Percentiles rank a stretch among this genome's conserved stretches.
phyloP scores from a whole-genome alignment of 2,888 invertebrate species.

The Drosophila formosana region DNA sequence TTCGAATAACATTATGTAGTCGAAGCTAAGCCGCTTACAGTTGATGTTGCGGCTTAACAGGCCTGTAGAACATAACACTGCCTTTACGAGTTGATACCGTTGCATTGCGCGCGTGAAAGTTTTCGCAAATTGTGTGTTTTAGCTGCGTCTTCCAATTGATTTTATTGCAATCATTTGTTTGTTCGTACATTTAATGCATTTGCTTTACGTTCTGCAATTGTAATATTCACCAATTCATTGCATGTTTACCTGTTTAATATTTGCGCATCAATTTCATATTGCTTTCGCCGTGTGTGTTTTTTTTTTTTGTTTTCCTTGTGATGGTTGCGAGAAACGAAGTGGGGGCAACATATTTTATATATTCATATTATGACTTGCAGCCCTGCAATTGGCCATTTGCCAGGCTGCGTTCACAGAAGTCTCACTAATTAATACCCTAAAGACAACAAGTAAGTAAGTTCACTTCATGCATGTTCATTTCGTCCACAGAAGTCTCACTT shows the following conservation, averaged over 20 bases:
- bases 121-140: neutral
- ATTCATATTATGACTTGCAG: constrained; percentile 13
- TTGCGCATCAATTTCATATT: constrained; percentile 68
- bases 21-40: constrained; percentile 40
- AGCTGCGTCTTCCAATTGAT: neutral
- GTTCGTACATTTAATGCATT: constrained; percentile 9
- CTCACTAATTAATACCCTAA: constrained; percentile 17
- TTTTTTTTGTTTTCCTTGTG: constrained; percentile 24
- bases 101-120: neutral
- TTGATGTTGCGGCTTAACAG: constrained; percentile 25
- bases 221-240: constrained; percentile 57
- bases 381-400: constrained; percentile 36
- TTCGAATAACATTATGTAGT: constrained; percentile 3
- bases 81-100: neutral
- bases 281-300: constrained; percentile 32
- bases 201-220: constrained; percentile 49
- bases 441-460: neutral
- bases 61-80: constrained; percentile 6
- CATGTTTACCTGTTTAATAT: constrained; percentile 57
- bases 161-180: neutral
- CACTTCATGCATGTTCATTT: constrained; percentile 3
- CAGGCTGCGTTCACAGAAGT: constrained; percentile 19
- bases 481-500: neutral
- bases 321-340: neutral
- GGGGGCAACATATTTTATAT: constrained; percentile 47